Evolutionary conservation across 2,888 invertebrate genomes (phyloP), one percentile per base, ranked within the genome.

Genomic region (Uloborus plumipes): DNA sequence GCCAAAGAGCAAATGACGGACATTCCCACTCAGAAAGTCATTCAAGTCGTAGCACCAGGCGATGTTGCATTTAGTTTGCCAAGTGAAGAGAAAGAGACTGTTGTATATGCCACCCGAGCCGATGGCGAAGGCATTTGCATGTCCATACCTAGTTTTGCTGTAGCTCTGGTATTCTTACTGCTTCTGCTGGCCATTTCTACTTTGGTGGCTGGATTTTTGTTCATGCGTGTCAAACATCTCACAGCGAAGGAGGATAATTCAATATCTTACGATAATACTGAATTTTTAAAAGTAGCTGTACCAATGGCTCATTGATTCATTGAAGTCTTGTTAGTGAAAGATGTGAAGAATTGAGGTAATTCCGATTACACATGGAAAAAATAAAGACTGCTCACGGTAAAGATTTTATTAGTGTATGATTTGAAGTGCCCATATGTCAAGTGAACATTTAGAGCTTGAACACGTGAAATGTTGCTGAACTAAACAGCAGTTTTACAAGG

Each of bases 81-180:
- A 88, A 92, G 93, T 85, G 88, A 92, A 87, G 94, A 95, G 90
- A 95, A 95, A 11, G 95, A 86, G 86, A 92, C 93, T 11, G 91
- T 92, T 77, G 85, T 85, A 1, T 85, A 77, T 22, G 73, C 84
- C 51, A 84, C 67, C 31, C 69, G 69, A 58, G 62, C 85, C 18
- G 93, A 95, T 50, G 95, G 95, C 89, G 95, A 94, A 86, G 87
- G 88, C 67, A 95, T 97, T 89, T 97, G 96, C 89, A 95, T 97
- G 95, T 96, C 96, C 26, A 93, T 96, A 88, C 95, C 96, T 71
- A 95, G 96, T 87, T 97, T 97, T 89, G 96, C 96, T 82, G 96
- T 95, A 85, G 96, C 96, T 50, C 91, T 95, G 87, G 95, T 96
- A 87, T 95, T 96, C 95, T 91, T 97, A 84, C 91, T 97, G 85